Evolutionary conservation across 2,113 vertebrate genomes (phyloP).

Genomic region (Erythrocebus patas): DNA sequence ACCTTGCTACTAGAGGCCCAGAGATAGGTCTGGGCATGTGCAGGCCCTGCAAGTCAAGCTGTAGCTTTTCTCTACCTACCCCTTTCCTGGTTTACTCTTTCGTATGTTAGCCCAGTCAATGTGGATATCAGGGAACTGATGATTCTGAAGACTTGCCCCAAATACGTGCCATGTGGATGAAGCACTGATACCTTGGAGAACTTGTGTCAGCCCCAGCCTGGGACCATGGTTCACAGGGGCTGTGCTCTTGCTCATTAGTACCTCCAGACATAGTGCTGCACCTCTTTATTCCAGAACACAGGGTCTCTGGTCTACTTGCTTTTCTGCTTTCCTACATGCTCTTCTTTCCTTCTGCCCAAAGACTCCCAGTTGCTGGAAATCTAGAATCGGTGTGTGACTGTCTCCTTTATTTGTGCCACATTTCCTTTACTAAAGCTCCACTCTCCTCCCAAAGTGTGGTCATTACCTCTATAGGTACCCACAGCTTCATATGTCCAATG

Average conservation of each 20-base stretch:
- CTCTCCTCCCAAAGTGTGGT: neutral
- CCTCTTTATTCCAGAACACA: neutral
- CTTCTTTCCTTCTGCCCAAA: neutral
- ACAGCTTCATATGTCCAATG: neutral
- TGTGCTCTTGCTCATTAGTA: neutral
- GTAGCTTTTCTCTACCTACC: neutral
- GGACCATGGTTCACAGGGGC: neutral
- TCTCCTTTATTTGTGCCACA: neutral
- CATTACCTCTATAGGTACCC: neutral
- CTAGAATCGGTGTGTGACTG: neutral
- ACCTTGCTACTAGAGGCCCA: neutral
- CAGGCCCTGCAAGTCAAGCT: neutral
- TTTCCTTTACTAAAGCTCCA: neutral
- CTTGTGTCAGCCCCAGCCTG: too few relatives aligned
- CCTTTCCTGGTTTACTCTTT: neutral
- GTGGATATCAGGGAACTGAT: neutral
- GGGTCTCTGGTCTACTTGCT: neutral
- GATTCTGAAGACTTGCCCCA: neutral
- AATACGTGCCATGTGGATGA: too few relatives aligned
- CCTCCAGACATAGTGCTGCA: fast-evolving
- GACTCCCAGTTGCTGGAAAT: neutral
- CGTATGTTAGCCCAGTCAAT: neutral
- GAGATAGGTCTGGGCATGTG: fast-evolving
- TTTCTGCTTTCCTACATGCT: neutral
- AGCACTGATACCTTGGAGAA: neutral